phyloP scores from a whole-genome alignment of 2,113 vertebrate species.

The Jacana jacana region DNA sequence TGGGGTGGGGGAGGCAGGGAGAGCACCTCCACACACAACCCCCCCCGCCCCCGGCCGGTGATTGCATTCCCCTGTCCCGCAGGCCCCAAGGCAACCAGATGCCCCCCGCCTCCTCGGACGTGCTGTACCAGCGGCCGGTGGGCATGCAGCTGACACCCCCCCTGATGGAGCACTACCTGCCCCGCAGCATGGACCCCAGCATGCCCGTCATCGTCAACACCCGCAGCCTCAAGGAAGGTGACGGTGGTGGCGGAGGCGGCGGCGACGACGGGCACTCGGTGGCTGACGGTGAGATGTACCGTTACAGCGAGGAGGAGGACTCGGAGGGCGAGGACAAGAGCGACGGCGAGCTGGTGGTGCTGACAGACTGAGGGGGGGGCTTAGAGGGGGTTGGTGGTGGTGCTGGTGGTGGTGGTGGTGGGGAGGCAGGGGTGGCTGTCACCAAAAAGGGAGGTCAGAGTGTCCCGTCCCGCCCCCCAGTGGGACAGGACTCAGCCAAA shows the following conservation, averaged over 20 bases:
- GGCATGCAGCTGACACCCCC: slow-evolving; percentile 82
- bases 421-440: neutral
- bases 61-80: neutral
- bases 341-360: slow-evolving; percentile 91
- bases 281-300: slow-evolving; percentile 72
- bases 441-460: neutral
- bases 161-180: slow-evolving; percentile 86
- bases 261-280: slow-evolving; percentile 62
- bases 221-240: slow-evolving; percentile 71
- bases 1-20: neutral
- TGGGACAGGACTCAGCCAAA: accelerated
- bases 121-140: slow-evolving; percentile 80
- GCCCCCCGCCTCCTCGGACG: slow-evolving; percentile 77
- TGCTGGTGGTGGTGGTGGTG: neutral
- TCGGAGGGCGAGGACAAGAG: slow-evolving; percentile 89
- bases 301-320: slow-evolving; percentile 91
- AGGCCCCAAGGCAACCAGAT: slow-evolving; percentile 86
- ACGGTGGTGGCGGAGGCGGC: neutral
- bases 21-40: neutral
- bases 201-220: slow-evolving; percentile 81
- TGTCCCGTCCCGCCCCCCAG: accelerated
- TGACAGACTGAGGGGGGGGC: slow-evolving; percentile 82
- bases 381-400: accelerated
- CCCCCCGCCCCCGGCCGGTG: neutral
- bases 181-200: slow-evolving; percentile 75